Conservation (phyloP, 2,888 invertebrate genomes). For the Coenonympha arcania region DNA sequence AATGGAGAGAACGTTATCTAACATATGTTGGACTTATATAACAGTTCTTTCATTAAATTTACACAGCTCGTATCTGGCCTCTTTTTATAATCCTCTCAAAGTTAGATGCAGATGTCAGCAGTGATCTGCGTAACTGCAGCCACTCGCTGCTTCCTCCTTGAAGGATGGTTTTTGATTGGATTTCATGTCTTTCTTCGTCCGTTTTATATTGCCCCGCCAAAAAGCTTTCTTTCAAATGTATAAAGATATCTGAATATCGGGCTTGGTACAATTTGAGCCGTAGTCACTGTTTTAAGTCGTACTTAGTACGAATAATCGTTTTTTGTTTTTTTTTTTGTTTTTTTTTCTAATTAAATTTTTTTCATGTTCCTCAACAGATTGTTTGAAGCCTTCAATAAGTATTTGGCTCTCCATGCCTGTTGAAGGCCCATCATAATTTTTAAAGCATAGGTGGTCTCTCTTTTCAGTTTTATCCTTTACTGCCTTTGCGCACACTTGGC, state of each 20-base stretch:
- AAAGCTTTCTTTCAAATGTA: background rate
- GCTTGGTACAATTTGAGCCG: slow-evolving; percentile 6
- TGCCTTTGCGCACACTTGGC: background rate
- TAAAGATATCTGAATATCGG: slow-evolving; percentile 4
- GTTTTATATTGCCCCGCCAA: background rate
- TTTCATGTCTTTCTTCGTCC: slow-evolving; percentile 9
- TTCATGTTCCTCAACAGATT: slow-evolving; percentile 24
- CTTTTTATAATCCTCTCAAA: slow-evolving; percentile 25
- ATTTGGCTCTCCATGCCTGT: slow-evolving; percentile 27
- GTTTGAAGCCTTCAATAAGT: slow-evolving; percentile 27
- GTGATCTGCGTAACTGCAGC: slow-evolving; percentile 22
- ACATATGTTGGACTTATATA: background rate
- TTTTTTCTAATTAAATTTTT: background rate
- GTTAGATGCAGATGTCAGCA: slow-evolving; percentile 27
- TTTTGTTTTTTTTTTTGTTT: background rate
- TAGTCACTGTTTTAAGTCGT: background rate
- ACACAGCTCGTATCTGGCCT: slow-evolving; percentile 8
- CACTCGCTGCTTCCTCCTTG: slow-evolving; percentile 24
- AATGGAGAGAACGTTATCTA: background rate
- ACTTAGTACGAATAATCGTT: background rate
- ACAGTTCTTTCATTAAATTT: slow-evolving; percentile 6
- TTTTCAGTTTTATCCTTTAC: background rate
- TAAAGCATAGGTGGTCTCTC: slow-evolving; percentile 19
- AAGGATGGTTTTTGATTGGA: slow-evolving; percentile 17
- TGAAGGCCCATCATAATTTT: slow-evolving; percentile 27